Conservation (phyloP, 64 coral and sea anemone species). For the Astreopora myriophthalma region DNA sequence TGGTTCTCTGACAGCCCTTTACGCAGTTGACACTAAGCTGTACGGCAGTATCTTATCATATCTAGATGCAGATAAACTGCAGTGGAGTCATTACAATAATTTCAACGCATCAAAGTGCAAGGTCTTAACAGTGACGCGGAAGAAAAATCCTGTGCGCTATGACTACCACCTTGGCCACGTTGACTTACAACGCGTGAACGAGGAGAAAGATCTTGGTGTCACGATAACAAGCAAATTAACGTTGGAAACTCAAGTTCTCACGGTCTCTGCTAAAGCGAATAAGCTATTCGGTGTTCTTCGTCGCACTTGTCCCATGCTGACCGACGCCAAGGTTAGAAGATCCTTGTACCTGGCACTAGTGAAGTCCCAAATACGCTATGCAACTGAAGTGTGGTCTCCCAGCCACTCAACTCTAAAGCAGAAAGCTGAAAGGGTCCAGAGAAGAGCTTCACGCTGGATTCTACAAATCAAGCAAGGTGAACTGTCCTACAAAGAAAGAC, state of each 20-base stretch:
- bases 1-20: not conserved
- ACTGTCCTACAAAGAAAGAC: constrained; percentile 18
- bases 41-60: constrained; percentile 16
- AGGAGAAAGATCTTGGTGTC: constrained; percentile 14
- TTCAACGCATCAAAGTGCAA: constrained; percentile 5
- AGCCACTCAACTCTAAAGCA: constrained; percentile 7
- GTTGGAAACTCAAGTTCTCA: not conserved
- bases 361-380: constrained; percentile 22
- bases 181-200: not conserved
- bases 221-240: not conserved
- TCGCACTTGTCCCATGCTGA: constrained; percentile 30
- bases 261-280: not conserved
- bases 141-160: not conserved
- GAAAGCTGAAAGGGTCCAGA: constrained; percentile 5
- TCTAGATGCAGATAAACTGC: not conserved
- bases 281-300: constrained; percentile 11
- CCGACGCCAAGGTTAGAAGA: constrained; percentile 18
- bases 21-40: constrained; percentile 42
- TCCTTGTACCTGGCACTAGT: constrained; percentile 2
- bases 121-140: constrained; percentile 7
- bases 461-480: constrained; percentile 19
- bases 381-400: constrained; percentile 21
- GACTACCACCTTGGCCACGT: not conserved
- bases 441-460: constrained; percentile 29
- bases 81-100: not conserved